A percentile compares a stretch with the other conserved stretches of the same genome.
Evolutionary conservation across 2,113 vertebrate species (phyloP).

Genomic region (Mastomys coucha): DNA sequence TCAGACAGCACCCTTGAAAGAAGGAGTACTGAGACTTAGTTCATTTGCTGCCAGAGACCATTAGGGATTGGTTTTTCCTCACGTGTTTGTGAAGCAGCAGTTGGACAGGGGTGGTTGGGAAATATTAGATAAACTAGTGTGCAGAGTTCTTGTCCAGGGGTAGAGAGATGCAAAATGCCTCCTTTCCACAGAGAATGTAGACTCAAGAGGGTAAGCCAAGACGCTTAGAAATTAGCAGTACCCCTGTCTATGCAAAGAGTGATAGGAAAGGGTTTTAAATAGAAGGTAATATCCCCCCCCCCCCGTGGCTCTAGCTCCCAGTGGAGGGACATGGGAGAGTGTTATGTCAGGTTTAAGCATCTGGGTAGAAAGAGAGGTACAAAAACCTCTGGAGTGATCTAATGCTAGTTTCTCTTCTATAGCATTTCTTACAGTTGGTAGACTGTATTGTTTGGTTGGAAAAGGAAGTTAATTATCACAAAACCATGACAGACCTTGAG

Average conservation of each 20-base stretch:
- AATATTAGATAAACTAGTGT: neutral
- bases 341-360: neutral
- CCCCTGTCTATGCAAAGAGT: neutral
- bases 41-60: neutral
- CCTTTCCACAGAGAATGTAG: neutral
- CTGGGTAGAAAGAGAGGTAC: neutral
- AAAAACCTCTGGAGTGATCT: neutral
- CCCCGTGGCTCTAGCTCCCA: neutral
- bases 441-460: neutral
- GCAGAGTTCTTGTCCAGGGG: neutral
- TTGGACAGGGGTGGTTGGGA: neutral
- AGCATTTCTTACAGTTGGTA: neutral
- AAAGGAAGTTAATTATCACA: neutral
- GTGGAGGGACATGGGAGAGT: neutral
- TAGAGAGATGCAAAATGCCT: neutral
- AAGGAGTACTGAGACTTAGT: neutral
- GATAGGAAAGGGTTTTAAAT: neutral
- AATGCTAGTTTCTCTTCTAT: neutral
- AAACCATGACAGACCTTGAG: neutral
- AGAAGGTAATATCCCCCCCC: neutral
- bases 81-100: neutral
- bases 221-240: neutral
- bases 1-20: neutral
- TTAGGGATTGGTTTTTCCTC: neutral
- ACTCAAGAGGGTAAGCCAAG: neutral